Evolutionary conservation across 2,113 vertebrate species (phyloP).

Genomic region (Myodes glareolus): DNA sequence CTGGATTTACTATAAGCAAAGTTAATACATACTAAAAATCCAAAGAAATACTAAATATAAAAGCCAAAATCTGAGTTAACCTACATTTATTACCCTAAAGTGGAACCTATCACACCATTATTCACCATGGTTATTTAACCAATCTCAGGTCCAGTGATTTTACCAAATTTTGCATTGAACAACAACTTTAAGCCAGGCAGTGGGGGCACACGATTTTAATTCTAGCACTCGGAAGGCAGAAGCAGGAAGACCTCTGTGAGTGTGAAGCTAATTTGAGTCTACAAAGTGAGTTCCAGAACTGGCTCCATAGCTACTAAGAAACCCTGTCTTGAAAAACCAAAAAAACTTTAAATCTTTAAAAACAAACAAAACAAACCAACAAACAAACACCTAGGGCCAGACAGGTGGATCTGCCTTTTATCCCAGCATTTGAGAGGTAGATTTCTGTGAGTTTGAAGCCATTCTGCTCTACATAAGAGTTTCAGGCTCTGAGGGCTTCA

Average conservation of each 20-base stretch:
- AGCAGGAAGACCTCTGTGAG: no score
- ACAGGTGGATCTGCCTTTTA: not conserved
- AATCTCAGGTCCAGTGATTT: conserved; percentile 37
- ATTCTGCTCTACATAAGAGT: not conserved
- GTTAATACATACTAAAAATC: conserved; percentile 26
- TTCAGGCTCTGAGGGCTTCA: not conserved
- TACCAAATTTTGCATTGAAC: not conserved
- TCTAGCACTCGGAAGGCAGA: no score
- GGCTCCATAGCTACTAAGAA: no score
- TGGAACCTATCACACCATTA: conserved; percentile 18
- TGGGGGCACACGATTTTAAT: no score
- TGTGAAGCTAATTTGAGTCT: no score
- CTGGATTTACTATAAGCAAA: conserved; percentile 22
- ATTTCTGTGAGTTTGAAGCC: not conserved
- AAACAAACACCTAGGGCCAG: not conserved
- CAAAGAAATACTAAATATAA: conserved; percentile 42
- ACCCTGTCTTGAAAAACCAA: no score
- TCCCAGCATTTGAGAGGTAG: no score
- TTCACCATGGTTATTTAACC: conserved; percentile 35
- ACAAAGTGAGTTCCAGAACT: no score
- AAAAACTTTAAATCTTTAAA: not conserved
- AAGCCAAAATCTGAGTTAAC: conserved; percentile 39
- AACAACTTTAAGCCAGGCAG: no score
- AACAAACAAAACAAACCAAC: not conserved
- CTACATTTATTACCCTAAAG: not conserved